Evolutionary conservation across 2,113 vertebrate species (phyloP).

Genomic region (Cynocephalus volans): DNA sequence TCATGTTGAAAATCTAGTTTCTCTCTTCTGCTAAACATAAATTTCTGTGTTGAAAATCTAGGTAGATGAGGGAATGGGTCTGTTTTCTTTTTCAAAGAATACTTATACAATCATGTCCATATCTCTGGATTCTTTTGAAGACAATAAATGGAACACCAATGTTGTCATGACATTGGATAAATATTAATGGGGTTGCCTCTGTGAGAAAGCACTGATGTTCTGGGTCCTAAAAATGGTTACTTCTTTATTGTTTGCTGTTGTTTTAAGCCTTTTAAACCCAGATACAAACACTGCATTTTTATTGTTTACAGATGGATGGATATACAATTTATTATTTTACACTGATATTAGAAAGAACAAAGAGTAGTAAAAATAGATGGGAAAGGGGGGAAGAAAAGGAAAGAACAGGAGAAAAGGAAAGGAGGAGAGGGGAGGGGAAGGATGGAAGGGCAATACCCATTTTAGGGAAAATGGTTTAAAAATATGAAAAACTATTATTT

Average conservation of each 20-base stretch:
- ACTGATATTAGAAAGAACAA: not conserved
- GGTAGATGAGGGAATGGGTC: not conserved
- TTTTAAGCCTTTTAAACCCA: slow-evolving; percentile 11
- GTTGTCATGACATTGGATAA: not conserved
- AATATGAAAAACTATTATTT: not conserved
- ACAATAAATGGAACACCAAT: slow-evolving; percentile 28
- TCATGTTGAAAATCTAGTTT: slow-evolving; percentile 41
- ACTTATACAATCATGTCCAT: not conserved
- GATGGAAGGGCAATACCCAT: not conserved
- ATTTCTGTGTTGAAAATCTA: slow-evolving; percentile 35
- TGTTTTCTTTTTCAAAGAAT: not conserved
- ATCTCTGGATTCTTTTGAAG: not conserved
- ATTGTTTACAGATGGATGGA: not conserved
- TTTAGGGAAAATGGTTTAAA: not conserved
- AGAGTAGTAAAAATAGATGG: not conserved
- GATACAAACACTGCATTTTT: not conserved
- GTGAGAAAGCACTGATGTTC: slow-evolving; percentile 17
- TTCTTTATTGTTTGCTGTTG: slow-evolving; percentile 50
- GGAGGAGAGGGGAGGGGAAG: not conserved
- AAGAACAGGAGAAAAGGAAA: not conserved
- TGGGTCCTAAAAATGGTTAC: not conserved
- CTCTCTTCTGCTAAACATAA: not conserved
- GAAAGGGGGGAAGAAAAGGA: not conserved
- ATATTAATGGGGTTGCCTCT: not conserved
- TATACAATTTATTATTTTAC: not conserved